Evolutionary conservation across 2,797 vertebrate genomes (phyloP).

Genomic region (Periparus ater): DNA sequence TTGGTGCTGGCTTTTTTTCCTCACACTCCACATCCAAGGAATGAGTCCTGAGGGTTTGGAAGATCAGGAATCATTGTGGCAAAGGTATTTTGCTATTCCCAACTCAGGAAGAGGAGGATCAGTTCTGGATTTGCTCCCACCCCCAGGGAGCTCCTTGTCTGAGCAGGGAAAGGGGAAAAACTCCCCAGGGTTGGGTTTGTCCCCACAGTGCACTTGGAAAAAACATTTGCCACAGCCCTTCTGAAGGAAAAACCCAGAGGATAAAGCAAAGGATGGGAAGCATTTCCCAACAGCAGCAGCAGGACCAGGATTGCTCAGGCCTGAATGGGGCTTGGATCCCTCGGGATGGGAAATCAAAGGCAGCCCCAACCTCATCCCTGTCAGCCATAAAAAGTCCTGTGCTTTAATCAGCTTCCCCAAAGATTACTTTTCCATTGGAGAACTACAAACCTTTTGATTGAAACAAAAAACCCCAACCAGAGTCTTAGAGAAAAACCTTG

Average conservation of each 20-base stretch:
- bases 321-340: neutral
- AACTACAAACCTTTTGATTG: slow-evolving; percentile 7
- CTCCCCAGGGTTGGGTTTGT: neutral
- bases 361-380: neutral
- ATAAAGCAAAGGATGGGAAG: neutral
- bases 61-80: neutral
- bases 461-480: neutral
- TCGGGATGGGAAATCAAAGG: slow-evolving; percentile 20
- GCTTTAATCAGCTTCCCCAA: slow-evolving; percentile 39
- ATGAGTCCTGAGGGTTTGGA: neutral
- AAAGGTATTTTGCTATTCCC: neutral
- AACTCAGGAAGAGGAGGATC: neutral
- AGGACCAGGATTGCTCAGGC: neutral
- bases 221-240: fast-evolving
- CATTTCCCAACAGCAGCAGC: neutral
- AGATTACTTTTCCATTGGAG: neutral
- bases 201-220: neutral
- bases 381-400: neutral
- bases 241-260: neutral
- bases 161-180: neutral
- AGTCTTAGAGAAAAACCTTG: neutral
- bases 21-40: too few species aligned
- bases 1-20: neutral
- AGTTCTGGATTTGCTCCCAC: neutral
- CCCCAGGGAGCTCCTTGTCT: neutral